Evolutionary conservation across 1,140 invertebrate species (phyloP).

Genomic region (Drosophila ercepeae): DNA sequence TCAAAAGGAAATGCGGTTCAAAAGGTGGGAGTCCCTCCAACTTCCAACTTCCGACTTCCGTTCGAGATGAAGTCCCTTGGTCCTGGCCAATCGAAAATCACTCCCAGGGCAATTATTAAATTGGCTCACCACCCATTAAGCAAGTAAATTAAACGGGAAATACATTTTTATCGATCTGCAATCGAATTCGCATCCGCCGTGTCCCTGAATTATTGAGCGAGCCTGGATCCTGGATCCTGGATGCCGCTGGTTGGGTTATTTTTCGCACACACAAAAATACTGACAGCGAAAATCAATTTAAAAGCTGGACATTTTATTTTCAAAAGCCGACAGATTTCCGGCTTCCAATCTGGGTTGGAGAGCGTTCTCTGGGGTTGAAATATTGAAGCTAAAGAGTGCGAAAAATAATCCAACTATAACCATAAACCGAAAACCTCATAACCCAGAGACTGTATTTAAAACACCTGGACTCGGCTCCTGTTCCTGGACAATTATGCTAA

Average conservation of each 20-base stretch:
- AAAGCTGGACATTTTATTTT: slow-evolving; percentile 12
- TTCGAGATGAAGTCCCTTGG: slow-evolving; percentile 49
- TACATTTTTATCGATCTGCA: slow-evolving; percentile 30
- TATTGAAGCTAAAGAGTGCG: background rate
- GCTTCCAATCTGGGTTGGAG: background rate
- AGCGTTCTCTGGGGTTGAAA: background rate
- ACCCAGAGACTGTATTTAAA: slow-evolving; percentile 2
- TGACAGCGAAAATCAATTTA: slow-evolving; percentile 42
- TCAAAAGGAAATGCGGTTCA: slow-evolving; percentile 28
- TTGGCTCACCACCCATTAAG: slow-evolving; percentile 37
- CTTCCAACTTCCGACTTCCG: slow-evolving; percentile 48
- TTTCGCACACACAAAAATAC: slow-evolving; percentile 24
- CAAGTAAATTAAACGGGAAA: slow-evolving; percentile 45
- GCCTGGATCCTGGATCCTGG: slow-evolving; percentile 9
- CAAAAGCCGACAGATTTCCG: slow-evolving; percentile 10
- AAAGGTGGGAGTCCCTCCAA: slow-evolving; percentile 39
- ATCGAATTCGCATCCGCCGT: background rate
- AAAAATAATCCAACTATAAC: slow-evolving; percentile 6
- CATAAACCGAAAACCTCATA: background rate
- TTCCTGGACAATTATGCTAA: slow-evolving; percentile 27
- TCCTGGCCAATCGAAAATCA: slow-evolving; percentile 27
- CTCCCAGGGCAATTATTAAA: slow-evolving; percentile 38
- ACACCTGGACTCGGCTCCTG: background rate
- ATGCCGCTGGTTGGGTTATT: slow-evolving; percentile 30
- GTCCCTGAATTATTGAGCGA: slow-evolving; percentile 33